These are phyloP conservation scores for Drepana falcataria DNA, from an alignment of 2,888 invertebrate genomes.

Conservation along the genomic window DNA sequence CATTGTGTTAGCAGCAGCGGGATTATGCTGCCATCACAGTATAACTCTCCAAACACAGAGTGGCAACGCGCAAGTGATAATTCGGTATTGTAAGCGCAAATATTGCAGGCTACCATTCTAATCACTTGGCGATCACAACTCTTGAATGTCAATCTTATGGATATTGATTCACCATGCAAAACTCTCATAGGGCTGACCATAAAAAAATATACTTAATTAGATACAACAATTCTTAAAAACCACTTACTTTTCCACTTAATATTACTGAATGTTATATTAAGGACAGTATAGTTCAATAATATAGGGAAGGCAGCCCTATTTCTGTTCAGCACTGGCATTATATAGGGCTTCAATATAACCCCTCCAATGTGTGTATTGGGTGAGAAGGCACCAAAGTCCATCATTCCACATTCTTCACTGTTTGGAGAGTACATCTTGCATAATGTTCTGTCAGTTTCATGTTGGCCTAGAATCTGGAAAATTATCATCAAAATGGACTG, in stretches of 20 bases:
- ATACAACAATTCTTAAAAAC: neutral
- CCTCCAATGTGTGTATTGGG: constrained; percentile 57
- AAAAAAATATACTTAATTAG: neutral
- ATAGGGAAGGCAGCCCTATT: constrained; percentile 11
- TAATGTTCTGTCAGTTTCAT: constrained; percentile 40
- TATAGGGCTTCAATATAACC: constrained; percentile 58
- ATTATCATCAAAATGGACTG: too few relatives aligned
- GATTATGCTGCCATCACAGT: too few relatives aligned
- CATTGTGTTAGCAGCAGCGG: too few relatives aligned
- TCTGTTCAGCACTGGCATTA: constrained; percentile 25
- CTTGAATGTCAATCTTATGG: too few relatives aligned
- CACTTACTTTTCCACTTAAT: constrained; percentile 74
- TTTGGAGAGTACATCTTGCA: constrained; percentile 57
- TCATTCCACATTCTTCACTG: constrained; percentile 51
- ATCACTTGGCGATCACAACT: too few relatives aligned
- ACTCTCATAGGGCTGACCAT: too few relatives aligned
- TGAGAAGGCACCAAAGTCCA: constrained; percentile 58
- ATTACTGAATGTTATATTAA: constrained; percentile 68
- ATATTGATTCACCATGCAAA: too few relatives aligned
- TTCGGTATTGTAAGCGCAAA: too few relatives aligned
- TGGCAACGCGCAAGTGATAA: too few relatives aligned
- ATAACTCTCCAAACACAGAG: too few relatives aligned
- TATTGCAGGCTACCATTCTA: too few relatives aligned
- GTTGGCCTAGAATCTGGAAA: constrained; percentile 45
- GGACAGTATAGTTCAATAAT: constrained; percentile 48